A percentile compares a stretch with the other conserved stretches of the same genome.
Conservation (phyloP, 2,797 vertebrate genomes). For the Danionella dracula region DNA sequence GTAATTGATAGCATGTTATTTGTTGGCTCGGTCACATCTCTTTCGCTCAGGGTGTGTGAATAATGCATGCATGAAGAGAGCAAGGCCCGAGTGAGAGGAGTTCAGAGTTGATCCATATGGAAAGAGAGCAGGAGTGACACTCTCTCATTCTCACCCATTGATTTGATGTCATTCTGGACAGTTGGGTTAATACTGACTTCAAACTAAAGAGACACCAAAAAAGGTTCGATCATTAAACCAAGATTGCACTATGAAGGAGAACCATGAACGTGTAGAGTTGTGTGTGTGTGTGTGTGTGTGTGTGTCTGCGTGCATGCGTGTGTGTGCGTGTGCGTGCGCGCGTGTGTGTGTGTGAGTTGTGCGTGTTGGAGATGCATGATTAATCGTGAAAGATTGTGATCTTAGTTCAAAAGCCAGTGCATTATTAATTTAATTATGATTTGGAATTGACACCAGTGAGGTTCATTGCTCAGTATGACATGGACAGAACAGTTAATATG, state of each 20-base stretch:
- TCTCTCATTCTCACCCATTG: conserved; percentile 54
- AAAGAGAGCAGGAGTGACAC: conserved; percentile 43
- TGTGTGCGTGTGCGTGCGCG: not conserved
- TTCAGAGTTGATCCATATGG: conserved; percentile 50
- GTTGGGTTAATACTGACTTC: conserved; percentile 51
- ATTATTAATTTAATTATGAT: too few relatives aligned
- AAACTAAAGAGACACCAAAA: conserved; percentile 65
- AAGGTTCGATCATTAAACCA: conserved; percentile 52
- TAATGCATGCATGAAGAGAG: conserved; percentile 58
- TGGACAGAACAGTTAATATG: too few relatives aligned
- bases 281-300: too few relatives aligned
- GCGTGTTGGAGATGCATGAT: not conserved
- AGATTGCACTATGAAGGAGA: conserved; percentile 21
- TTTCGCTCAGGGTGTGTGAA: conserved; percentile 52
- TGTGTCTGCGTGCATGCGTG: not conserved
- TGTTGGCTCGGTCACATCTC: conserved; percentile 64
- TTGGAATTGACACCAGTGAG: too few relatives aligned
- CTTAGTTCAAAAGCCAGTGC: too few relatives aligned
- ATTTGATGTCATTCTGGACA: conserved; percentile 63
- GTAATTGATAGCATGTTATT: conserved; percentile 57
- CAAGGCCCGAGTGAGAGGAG: conserved; percentile 20
- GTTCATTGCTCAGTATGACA: too few relatives aligned
- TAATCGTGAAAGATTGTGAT: too few relatives aligned
- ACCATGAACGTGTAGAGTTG: not conserved
- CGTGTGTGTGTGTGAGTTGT: conserved; percentile 5